These are phyloP conservation scores for Sphaerodactylus townsendi DNA, from an alignment of 2,113 vertebrate genomes.

Conservation along the genomic window DNA sequence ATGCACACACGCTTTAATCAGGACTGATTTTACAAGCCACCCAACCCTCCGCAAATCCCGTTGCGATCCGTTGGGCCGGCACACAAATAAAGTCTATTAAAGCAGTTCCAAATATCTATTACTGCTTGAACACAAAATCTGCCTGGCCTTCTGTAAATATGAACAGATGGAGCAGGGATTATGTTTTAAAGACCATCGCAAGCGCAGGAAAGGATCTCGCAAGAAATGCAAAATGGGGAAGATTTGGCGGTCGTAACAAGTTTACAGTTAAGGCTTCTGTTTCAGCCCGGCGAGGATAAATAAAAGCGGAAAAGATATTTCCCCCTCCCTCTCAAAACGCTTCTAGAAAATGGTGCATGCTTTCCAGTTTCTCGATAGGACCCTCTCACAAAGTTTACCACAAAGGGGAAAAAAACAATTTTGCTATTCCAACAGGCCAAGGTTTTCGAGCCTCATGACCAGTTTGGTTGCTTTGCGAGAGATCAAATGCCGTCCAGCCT, in stretches of 20 bases:
- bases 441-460: background rate
- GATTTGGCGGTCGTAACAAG: background rate
- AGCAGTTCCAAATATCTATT: conserved; percentile 1
- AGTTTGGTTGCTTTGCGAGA: background rate
- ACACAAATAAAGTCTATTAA: conserved; percentile 8
- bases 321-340: no score
- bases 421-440: background rate
- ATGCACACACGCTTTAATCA: background rate
- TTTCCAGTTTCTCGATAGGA: background rate
- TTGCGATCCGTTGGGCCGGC: background rate
- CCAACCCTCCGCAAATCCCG: background rate
- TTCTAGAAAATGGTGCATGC: background rate
- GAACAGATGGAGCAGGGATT: conserved; percentile 24
- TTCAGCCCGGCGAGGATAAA: background rate
- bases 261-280: background rate
- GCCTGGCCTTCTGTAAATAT: background rate
- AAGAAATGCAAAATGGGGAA: background rate
- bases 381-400: background rate
- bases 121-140: conserved; percentile 1
- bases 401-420: background rate
- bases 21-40: background rate
- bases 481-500: background rate
- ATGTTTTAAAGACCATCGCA: background rate
- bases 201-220: background rate
- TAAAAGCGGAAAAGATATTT: background rate